Evolutionary conservation across 2,797 vertebrate species (phyloP), one percentile per base, ranked within the genome.

Genomic region (Muscicapa striata): DNA sequence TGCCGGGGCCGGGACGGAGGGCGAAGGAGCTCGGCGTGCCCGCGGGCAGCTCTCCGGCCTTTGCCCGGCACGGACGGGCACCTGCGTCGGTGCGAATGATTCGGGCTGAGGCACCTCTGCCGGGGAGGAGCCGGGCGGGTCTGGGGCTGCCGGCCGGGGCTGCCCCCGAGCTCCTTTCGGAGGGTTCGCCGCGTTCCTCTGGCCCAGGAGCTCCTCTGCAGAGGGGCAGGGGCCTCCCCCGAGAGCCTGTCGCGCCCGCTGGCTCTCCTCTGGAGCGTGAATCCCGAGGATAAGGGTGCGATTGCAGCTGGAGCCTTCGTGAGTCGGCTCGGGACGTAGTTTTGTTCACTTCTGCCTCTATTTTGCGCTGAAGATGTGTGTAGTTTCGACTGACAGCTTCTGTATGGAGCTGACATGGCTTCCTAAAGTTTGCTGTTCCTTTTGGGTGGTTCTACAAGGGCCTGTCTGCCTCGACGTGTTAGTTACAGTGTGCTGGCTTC

Each of bases 111-210:
- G 32, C 48, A 0, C 17, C n/a, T 45, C 49, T 12, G 32, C 5
- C n/a, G 1, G 72, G 83, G 82, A 30, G 75, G 80, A 43, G 87
- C 51, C 6, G 87, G 73, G 68, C 43, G 38, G 43, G 36, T n/a
- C 7, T 19, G 41, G 34, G 11, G n/a, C 62, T 86, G 79, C 64
- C 13, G 22, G 49, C 22, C 27, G 45, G 48, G 32, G 21, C 9
- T 66, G 54, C 55, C 11, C 19, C 45, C 12, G 15, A 15, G 66
- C 38, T 52, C 11, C 8, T 10, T 13, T 32, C 4, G 11, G 58
- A 9, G 49, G 14, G 41, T 3, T 9, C 13, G 6, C 36, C 11
- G n/a, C 9, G 6, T 6, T 15, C 13, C 68, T 9, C 3, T 2
- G 7, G 23, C 55, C 41, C 57, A 2, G 68, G 4, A 62, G 11